A percentile compares a stretch with the other conserved stretches of the same genome.
Evolutionary conservation across 2,888 invertebrate species (phyloP).

Genomic region (Piscicola geometra): DNA sequence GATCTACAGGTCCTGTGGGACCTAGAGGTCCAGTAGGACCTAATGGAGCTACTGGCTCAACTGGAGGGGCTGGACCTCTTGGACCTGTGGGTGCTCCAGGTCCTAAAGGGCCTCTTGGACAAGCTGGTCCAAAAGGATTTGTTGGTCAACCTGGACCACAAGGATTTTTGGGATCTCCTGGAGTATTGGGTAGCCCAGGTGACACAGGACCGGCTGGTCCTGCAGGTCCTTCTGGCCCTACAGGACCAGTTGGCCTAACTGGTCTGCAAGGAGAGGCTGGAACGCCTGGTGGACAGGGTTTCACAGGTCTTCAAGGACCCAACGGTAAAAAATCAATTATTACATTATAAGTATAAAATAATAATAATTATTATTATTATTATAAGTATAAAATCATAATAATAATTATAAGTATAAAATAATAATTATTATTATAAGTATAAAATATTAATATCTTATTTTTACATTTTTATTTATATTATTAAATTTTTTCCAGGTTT

Average conservation of each 20-base stretch:
- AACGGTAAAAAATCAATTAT: too few relatives aligned
- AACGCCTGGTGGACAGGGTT: constrained; percentile 10
- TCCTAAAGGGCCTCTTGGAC: constrained; percentile 1
- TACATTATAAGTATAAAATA: too few relatives aligned
- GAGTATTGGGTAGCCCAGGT: neutral
- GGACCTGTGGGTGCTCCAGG: neutral
- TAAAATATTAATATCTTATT: neutral
- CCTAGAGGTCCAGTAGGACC: neutral
- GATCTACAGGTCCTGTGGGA: neutral
- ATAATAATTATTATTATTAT: too few relatives aligned
- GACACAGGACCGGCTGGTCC: neutral
- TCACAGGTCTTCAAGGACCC: neutral
- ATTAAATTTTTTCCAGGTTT: neutral
- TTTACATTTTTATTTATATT: neutral
- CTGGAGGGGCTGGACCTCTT: neutral
- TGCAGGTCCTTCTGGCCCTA: neutral
- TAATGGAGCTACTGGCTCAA: neutral
- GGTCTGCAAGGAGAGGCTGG: constrained; percentile 17
- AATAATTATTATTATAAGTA: neutral
- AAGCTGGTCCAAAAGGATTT: neutral
- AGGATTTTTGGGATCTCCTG: neutral
- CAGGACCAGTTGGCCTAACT: neutral
- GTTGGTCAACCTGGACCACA: neutral
- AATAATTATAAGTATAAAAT: too few relatives aligned
- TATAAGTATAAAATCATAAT: too few relatives aligned